phyloP scores from a whole-genome alignment of 2,113 vertebrate species.

The Recurvirostra avosetta region DNA sequence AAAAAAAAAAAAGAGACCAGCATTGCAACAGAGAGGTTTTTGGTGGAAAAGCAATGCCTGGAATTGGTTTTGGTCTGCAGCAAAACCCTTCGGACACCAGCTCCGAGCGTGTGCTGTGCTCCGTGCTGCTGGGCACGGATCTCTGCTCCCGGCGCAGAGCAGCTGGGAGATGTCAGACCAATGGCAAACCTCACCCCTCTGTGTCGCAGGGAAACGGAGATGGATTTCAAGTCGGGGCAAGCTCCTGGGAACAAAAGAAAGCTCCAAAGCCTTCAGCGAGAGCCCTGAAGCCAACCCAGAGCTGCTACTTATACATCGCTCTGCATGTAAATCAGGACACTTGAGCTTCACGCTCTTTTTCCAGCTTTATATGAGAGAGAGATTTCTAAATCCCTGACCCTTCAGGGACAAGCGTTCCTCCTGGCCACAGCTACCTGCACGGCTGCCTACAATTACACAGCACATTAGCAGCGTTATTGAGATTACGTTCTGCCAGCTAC shows the following conservation, averaged over 20 bases:
- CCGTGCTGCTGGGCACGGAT: not conserved
- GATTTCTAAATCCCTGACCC: not conserved
- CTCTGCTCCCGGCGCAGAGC: not conserved
- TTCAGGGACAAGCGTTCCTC: not conserved
- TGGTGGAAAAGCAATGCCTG: not conserved
- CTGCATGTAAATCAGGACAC: rapidly evolving
- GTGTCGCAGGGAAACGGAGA: not conserved
- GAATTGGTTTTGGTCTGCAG: not conserved
- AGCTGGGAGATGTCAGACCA: not conserved
- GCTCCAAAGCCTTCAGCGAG: not conserved
- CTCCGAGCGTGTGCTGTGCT: not conserved
- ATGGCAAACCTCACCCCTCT: not conserved
- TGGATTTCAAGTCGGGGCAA: not conserved
- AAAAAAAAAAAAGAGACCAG: not conserved
- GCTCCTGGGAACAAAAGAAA: not conserved
- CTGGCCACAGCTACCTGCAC: not conserved
- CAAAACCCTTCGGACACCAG: not conserved
- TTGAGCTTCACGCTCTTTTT: not conserved
- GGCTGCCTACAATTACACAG: not conserved
- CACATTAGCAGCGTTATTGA: not conserved
- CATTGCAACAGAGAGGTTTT: not conserved
- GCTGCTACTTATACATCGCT: not conserved
- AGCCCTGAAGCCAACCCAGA: not conserved
- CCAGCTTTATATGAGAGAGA: not conserved
- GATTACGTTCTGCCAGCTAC: not conserved